Evolutionary conservation across 2,888 invertebrate genomes (phyloP).

Genomic region (Cabera pusaria): DNA sequence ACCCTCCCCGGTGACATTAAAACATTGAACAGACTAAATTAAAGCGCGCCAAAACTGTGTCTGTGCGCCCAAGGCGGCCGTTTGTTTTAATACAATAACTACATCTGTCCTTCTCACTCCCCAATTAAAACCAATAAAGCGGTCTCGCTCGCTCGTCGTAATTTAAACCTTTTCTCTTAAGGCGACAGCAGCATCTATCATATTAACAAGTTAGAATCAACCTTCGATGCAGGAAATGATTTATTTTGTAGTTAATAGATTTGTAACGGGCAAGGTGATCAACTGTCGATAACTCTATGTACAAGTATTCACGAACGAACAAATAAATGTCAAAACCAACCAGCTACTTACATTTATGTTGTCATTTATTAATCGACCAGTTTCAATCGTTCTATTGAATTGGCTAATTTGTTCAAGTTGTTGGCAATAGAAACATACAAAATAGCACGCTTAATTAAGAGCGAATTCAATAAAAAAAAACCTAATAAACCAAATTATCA

Average conservation of each 20-base stretch:
- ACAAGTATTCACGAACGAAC: conserved; percentile 17
- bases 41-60: conserved; percentile 81
- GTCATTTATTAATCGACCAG: conserved; percentile 3
- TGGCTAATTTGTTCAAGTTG: too few relatives aligned
- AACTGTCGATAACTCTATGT: conserved; percentile 13
- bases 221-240: conserved; percentile 40
- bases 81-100: conserved; percentile 83
- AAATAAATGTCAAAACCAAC: conserved; percentile 10
- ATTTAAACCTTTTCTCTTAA: conserved; percentile 71
- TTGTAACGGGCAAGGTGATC: conserved; percentile 22
- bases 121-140: conserved; percentile 45
- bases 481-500: conserved; percentile 42
- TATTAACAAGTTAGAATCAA: conserved; percentile 42
- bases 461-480: conserved; percentile 38
- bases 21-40: conserved; percentile 81
- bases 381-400: too few relatives aligned
- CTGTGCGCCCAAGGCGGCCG: conserved; percentile 78
- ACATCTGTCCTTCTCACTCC: conserved; percentile 65
- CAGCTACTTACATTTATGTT: conserved; percentile 3
- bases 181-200: conserved; percentile 62
- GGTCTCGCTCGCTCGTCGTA: conserved; percentile 55
- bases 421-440: too few relatives aligned
- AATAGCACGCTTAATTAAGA: too few relatives aligned
- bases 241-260: conserved; percentile 41
- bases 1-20: conserved; percentile 69